A percentile compares a stretch with the other conserved stretches of the same genome.
Conservation (phyloP, 2,797 vertebrate species). For the Lophius americanus region DNA sequence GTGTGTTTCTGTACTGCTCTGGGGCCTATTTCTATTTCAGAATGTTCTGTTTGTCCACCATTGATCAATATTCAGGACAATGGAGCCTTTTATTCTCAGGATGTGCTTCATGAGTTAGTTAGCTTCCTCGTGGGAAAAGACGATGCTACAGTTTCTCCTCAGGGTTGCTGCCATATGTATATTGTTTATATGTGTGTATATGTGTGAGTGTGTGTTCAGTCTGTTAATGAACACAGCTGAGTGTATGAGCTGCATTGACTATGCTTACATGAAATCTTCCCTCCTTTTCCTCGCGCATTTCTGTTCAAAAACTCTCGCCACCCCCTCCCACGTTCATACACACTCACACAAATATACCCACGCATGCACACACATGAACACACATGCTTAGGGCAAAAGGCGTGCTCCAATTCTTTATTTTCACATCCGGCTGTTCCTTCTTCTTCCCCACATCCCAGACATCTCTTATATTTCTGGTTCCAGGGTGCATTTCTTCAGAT, state of each 20-base stretch:
- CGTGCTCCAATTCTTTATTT: slow-evolving; percentile 57
- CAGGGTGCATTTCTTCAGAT: slow-evolving; percentile 24
- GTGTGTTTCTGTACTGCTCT: slow-evolving; percentile 48
- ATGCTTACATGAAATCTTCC: slow-evolving; percentile 20
- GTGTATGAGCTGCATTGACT: not conserved
- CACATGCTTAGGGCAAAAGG: slow-evolving; percentile 40
- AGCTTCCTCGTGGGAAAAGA: slow-evolving; percentile 55
- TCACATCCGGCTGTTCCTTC: slow-evolving; percentile 56
- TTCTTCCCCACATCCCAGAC: slow-evolving; percentile 13
- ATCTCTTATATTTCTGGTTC: slow-evolving; percentile 19
- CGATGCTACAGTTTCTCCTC: slow-evolving; percentile 54
- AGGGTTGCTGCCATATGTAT: slow-evolving; percentile 58
- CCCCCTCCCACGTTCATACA: slow-evolving; percentile 1
- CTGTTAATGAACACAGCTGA: slow-evolving; percentile 25
- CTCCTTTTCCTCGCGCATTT: slow-evolving; percentile 22
- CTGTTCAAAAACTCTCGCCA: slow-evolving; percentile 15
- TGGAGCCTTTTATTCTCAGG: slow-evolving; percentile 61
- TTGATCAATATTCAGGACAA: slow-evolving; percentile 67
- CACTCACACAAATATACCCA: slow-evolving; percentile 26
- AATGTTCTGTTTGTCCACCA: slow-evolving; percentile 59
- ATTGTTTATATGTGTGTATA: slow-evolving; percentile 41
- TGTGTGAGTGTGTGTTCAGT: slow-evolving; percentile 6
- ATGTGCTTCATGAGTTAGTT: slow-evolving; percentile 56
- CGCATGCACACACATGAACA: slow-evolving; percentile 22
- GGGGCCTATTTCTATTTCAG: slow-evolving; percentile 50